Percentiles rank a stretch among this genome's conserved stretches.
These are phyloP conservation scores for Chloropsis hardwickii DNA, from an alignment of 2,113 vertebrate genomes.

Conservation along the genomic window DNA sequence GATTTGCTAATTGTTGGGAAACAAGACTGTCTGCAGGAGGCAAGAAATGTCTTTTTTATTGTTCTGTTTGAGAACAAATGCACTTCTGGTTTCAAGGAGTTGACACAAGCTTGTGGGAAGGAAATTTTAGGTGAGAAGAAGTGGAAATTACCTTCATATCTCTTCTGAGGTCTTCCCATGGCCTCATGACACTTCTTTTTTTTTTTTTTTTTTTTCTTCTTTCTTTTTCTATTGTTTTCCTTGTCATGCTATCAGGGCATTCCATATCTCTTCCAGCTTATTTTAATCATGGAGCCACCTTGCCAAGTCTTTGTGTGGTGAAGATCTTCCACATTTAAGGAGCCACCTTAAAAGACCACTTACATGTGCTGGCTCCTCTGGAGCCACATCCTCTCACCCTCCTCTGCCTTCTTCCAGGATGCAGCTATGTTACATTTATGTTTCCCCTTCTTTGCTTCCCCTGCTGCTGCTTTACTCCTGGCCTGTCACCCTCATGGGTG, in stretches of 20 bases:
- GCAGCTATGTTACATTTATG: neutral
- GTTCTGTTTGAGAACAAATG: neutral
- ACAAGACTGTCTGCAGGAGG: neutral
- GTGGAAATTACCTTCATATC: neutral
- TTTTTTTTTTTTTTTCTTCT: too few species aligned
- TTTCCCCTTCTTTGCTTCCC: neutral
- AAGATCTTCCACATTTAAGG: neutral
- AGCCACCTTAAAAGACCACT: neutral
- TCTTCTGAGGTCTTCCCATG: neutral
- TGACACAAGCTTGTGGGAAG: neutral
- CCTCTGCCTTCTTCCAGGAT: neutral
- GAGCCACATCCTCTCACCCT: neutral
- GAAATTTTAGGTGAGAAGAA: neutral
- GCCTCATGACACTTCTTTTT: neutral
- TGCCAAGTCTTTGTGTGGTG: neutral
- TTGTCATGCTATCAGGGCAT: neutral
- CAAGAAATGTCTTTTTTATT: neutral
- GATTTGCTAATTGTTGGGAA: neutral
- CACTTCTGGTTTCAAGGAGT: neutral
- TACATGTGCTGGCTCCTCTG: neutral
- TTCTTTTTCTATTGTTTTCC: neutral
- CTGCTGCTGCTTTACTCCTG: neutral
- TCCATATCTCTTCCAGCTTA: neutral
- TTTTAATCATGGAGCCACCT: neutral
- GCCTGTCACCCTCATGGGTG: neutral